Evolutionary conservation across 2,888 invertebrate genomes (phyloP).

Genomic region (Drosophila greeni): DNA sequence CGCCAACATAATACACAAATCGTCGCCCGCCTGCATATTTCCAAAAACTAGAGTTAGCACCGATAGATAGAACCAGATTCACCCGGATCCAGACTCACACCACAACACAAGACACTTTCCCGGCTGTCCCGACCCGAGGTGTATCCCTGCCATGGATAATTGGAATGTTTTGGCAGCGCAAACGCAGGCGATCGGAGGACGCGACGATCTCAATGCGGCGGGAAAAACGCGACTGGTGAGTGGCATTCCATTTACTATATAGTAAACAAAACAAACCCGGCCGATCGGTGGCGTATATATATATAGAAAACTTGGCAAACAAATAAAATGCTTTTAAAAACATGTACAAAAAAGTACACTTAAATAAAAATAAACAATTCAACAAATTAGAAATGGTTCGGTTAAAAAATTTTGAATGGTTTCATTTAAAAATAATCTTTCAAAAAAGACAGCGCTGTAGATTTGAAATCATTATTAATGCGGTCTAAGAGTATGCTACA

Average conservation of each 20-base stretch:
- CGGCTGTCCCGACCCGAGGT: conserved; percentile 13
- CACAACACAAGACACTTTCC: conserved; percentile 20
- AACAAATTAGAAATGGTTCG: background rate
- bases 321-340: conserved; percentile 14
- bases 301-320: conserved; percentile 24
- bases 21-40: conserved; percentile 25
- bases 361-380: background rate
- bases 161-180: conserved; percentile 86
- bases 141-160: conserved; percentile 82
- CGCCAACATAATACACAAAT: conserved; percentile 34
- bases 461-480: too few species aligned
- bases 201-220: conserved; percentile 80
- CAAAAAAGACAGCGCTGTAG: background rate
- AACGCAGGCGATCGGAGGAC: conserved; percentile 84
- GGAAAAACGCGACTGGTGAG: conserved; percentile 77
- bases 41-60: conserved; percentile 16
- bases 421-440: background rate
- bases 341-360: background rate
- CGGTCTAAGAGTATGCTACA: background rate
- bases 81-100: conserved; percentile 26
- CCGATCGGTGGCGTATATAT: conserved; percentile 40
- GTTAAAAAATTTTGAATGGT: background rate
- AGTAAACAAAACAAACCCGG: conserved; percentile 61
- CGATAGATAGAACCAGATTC: conserved; percentile 14
- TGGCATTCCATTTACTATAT: conserved; percentile 32